phyloP scores from a whole-genome alignment of 2,888 invertebrate genomes.

The Petrophora chlorosata region DNA sequence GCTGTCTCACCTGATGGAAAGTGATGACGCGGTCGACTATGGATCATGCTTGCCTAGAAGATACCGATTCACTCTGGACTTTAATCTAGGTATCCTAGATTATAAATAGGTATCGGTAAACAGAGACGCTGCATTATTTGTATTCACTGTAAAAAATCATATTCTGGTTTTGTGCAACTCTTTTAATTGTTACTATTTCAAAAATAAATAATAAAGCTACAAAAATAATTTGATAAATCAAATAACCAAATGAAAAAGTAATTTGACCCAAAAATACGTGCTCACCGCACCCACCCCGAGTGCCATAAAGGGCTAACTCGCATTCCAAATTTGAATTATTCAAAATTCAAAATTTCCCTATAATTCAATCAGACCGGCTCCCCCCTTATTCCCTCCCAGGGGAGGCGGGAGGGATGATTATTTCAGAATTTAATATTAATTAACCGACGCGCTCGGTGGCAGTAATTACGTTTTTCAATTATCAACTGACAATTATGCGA shows the following conservation, averaged over 20 bases:
- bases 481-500: slow-evolving; percentile 79
- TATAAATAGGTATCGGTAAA: too few relatives aligned
- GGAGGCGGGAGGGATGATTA: slow-evolving; percentile 70
- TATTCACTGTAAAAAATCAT: too few relatives aligned
- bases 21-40: too few relatives aligned
- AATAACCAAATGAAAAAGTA: slow-evolving; percentile 31
- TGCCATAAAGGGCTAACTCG: slow-evolving; percentile 75
- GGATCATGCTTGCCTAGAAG: too few relatives aligned
- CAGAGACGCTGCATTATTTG: too few relatives aligned
- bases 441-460: slow-evolving; percentile 73
- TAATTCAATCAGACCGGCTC: slow-evolving; percentile 77
- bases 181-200: too few relatives aligned
- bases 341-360: slow-evolving; percentile 82
- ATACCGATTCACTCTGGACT: too few relatives aligned
- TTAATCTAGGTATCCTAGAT: too few relatives aligned
- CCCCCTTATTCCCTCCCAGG: slow-evolving; percentile 53
- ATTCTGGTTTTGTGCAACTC: too few relatives aligned
- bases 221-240: background rate
- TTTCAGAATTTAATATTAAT: slow-evolving; percentile 85
- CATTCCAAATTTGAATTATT: slow-evolving; percentile 76
- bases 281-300: slow-evolving; percentile 40
- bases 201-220: background rate
- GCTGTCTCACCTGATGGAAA: too few relatives aligned
- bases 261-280: slow-evolving; percentile 48
- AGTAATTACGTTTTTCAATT: slow-evolving; percentile 83